Percentiles rank a stretch among this genome's conserved stretches.
These are phyloP conservation scores for Panopea generosa DNA, from an alignment of 2,888 invertebrate genomes.

Conservation along the genomic window DNA sequence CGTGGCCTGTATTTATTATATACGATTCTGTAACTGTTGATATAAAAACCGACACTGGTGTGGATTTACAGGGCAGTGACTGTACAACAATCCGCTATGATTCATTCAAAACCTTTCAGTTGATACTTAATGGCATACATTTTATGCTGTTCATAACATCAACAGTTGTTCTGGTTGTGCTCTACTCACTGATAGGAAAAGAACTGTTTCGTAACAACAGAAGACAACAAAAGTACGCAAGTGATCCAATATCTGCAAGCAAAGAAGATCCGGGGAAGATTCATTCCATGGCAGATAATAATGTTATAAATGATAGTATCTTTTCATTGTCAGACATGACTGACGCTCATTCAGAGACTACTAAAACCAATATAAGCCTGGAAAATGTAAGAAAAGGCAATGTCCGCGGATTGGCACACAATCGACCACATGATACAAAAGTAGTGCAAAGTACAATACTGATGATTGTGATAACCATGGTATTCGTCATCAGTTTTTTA, in stretches of 20 bases:
- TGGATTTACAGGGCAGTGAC: slow-evolving; percentile 61
- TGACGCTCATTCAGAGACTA: background rate
- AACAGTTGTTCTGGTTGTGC: slow-evolving; percentile 49
- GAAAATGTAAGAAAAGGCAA: background rate
- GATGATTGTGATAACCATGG: slow-evolving; percentile 59
- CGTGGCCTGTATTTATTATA: slow-evolving; percentile 68
- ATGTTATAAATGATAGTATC: no score
- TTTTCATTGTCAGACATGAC: no score
- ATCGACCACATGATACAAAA: slow-evolving; percentile 18
- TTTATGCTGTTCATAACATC: slow-evolving; percentile 65
- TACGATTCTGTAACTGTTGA: slow-evolving; percentile 66
- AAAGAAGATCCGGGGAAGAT: no score
- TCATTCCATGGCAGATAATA: no score
- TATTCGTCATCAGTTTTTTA: slow-evolving; percentile 62
- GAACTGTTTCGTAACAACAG: slow-evolving; percentile 43
- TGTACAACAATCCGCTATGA: slow-evolving; percentile 68
- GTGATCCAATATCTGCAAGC: no score
- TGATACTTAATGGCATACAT: slow-evolving; percentile 65
- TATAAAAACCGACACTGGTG: slow-evolving; percentile 30
- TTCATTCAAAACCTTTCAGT: slow-evolving; percentile 57
- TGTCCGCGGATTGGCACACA: background rate
- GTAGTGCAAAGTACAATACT: slow-evolving; percentile 57
- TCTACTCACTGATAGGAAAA: slow-evolving; percentile 68
- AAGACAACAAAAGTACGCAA: background rate
- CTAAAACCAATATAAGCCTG: background rate